These are phyloP conservation scores for Mermis nigrescens DNA, from an alignment of 2,888 invertebrate species.

Conservation along the genomic window DNA sequence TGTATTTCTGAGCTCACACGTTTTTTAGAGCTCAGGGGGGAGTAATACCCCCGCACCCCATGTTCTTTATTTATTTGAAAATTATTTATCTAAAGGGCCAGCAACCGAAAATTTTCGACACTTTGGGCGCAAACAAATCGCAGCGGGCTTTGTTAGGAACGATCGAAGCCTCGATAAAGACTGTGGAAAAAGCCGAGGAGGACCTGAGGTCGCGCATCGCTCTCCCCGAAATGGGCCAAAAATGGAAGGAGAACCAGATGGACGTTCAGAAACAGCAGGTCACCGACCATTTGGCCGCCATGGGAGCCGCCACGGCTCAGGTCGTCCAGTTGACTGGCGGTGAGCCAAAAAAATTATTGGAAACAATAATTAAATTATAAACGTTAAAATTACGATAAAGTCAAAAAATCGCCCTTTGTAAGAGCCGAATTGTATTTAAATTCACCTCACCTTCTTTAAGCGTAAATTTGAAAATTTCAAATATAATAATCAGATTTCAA, in stretches of 20 bases:
- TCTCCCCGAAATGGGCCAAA: constrained; percentile 43
- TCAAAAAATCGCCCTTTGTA: too few species aligned
- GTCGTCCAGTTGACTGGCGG: constrained; percentile 71
- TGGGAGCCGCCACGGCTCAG: constrained; percentile 97
- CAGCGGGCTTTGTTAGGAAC: constrained; percentile 77
- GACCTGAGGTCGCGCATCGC: constrained; percentile 46
- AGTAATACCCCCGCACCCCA: too few species aligned
- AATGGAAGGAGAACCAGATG: constrained; percentile 79
- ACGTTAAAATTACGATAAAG: too few species aligned
- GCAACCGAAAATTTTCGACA: constrained; percentile 62
- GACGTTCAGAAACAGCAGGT: constrained; percentile 89
- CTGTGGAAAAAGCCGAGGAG: constrained; percentile 64
- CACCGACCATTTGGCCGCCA: constrained; percentile 86
- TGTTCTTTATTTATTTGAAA: too few species aligned
- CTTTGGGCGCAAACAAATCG: constrained; percentile 53
- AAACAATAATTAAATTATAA: too few species aligned
- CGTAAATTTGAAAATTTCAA: too few species aligned
- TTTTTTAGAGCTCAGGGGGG: too few species aligned
- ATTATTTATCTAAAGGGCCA: constrained; percentile 42
- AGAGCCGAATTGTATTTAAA: too few species aligned
- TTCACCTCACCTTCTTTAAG: too few species aligned
- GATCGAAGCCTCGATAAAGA: constrained; percentile 67
- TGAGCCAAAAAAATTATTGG: too few species aligned
- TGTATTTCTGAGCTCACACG: too few species aligned
- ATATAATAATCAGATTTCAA: too few species aligned